phyloP scores from a whole-genome alignment of 2,888 invertebrate species.

The Rhagonycha lutea region DNA sequence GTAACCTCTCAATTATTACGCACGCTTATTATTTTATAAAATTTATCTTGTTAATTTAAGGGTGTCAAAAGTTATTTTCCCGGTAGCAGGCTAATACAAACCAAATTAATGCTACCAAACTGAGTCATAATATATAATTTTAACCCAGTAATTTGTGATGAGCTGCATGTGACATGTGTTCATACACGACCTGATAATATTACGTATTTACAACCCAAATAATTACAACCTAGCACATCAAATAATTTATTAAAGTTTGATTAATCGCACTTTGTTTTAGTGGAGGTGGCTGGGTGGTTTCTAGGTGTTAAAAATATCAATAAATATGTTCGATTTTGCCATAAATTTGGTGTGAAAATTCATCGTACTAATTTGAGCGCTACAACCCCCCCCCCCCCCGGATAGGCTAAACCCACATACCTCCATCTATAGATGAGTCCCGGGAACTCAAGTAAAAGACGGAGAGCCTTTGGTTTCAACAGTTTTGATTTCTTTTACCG shows the following conservation, averaged over 20 bases:
- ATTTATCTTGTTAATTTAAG: background rate
- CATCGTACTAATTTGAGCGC: too few relatives aligned
- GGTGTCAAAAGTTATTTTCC: conserved; percentile 4
- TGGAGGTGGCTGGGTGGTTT: background rate
- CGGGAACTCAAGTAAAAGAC: too few relatives aligned
- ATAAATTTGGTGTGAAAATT: too few relatives aligned
- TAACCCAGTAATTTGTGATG: conserved; percentile 6
- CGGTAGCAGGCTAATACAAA: conserved; percentile 2
- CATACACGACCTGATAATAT: conserved; percentile 3
- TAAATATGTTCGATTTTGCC: background rate
- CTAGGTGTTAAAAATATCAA: background rate
- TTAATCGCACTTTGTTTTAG: background rate
- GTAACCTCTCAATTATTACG: background rate
- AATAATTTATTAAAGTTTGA: conserved; percentile 6
- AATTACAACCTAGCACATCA: conserved; percentile 4
- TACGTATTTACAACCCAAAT: conserved; percentile 5
- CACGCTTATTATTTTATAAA: conserved; percentile 1
- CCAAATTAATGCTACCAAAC: conserved; percentile 2
- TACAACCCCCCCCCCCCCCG: too few relatives aligned
- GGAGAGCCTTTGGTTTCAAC: too few relatives aligned
- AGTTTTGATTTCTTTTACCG: too few relatives aligned
- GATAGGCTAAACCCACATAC: too few relatives aligned
- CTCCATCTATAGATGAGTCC: too few relatives aligned
- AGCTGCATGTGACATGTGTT: conserved; percentile 9
- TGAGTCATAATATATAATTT: conserved; percentile 5